Base-by-base conservation (phyloP, 2,113 vertebrate species). In the Bucco capensis region DNA sequence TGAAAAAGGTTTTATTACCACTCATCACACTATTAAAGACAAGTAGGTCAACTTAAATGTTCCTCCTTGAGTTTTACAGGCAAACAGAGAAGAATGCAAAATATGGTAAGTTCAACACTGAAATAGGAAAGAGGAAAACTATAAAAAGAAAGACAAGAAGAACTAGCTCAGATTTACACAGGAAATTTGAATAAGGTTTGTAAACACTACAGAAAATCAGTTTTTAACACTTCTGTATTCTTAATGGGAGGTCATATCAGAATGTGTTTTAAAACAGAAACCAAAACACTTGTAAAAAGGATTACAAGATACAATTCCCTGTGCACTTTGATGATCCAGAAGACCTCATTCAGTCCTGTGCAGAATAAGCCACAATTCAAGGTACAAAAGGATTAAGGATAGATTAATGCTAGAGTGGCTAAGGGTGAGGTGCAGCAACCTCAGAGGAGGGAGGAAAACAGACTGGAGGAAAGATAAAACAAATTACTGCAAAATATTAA, bases 81-180 rank as follows among this genome's bases (percentile, higher is more conserved):
- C 28, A 72, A 40, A 57, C 7, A 35, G 22, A 88, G 37, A 78
- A 70, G 23, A 81, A 27, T 3, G 5, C 28, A 88, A 66, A 62
- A 56, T 3, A 0, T 9, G 13, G 37, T 50, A 83, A 70, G 9
- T 7, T 65, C 2, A 0, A 56, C 3, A 9, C 6, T 83, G 51
- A 89, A 69, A 70, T 5, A 82, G 21, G 19, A 37, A 78, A 73
- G n/a, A 44, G 6, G 25, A 73, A 54, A 89, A 67, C 37, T 49
- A 37, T 28, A 61, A 42, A 67, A 78, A 81, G 30, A 77, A 54
- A 85, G 38, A 76, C 2, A 67, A 64, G 31, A 40, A 54, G 44
- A 88, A 60, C 16, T 58, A 74, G 18, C 27, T 25, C 64, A 60
- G 30, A 64, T 78, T 86, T 44, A 71, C 38, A 78, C 19, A 56